Evolutionary conservation across 2,888 invertebrate species (phyloP).

Genomic region (Emmelina monodactyla): DNA sequence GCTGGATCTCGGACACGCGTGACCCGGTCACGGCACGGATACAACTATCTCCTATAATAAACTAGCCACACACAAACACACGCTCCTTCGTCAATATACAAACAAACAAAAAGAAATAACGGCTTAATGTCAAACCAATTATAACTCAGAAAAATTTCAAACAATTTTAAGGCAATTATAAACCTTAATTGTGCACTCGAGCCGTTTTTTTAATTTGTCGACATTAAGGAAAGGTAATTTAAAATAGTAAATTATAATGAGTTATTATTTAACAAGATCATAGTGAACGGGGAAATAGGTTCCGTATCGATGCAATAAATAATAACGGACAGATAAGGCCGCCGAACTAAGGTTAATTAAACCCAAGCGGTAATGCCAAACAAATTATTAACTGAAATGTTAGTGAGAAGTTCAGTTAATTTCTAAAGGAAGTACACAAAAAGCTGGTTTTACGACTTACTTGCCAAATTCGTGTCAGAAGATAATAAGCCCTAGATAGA

Average conservation of each 20-base stretch:
- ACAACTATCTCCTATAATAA: background rate
- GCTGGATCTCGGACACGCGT: conserved; percentile 28
- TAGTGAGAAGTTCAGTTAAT: no score
- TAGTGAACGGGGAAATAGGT: background rate
- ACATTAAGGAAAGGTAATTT: background rate
- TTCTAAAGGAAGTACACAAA: no score
- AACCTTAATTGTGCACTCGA: background rate
- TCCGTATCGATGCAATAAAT: background rate
- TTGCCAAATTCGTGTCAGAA: no score
- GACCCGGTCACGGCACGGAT: conserved; percentile 54
- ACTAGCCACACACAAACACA: background rate
- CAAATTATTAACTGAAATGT: background rate
- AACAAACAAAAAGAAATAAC: background rate
- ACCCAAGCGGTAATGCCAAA: background rate
- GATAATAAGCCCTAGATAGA: background rate
- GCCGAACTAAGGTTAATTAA: background rate
- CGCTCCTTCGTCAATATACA: background rate
- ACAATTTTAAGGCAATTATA: background rate
- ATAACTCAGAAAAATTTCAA: background rate
- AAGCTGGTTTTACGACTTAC: no score
- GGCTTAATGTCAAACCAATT: background rate
- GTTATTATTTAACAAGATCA: background rate
- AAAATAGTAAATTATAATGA: background rate
- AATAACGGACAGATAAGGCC: conserved; percentile 1
- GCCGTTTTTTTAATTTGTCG: background rate